phyloP scores from a whole-genome alignment of 2,113 vertebrate species.

The Microtus pennsylvanicus region DNA sequence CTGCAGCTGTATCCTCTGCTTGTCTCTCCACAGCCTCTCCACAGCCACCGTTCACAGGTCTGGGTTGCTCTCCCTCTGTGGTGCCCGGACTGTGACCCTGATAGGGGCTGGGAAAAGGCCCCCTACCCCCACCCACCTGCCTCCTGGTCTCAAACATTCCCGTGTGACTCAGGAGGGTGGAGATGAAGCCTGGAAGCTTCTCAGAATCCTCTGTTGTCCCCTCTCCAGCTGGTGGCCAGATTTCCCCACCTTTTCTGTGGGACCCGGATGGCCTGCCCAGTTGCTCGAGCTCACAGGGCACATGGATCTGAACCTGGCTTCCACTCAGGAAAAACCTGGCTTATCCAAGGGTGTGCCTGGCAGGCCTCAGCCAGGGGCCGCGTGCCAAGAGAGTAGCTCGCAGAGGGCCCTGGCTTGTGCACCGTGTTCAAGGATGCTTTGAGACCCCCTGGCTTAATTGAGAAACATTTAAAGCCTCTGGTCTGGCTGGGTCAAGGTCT shows the following conservation, averaged over 20 bases:
- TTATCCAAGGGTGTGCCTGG: conserved; percentile 44
- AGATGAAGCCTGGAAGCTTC: conserved; percentile 40
- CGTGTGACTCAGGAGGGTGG: conserved; percentile 74
- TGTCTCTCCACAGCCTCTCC: not conserved
- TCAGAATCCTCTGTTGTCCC: conserved; percentile 48
- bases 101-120: not conserved
- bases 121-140: conserved; percentile 53
- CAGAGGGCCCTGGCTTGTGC: fast-evolving
- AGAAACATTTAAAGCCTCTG: not conserved
- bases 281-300: not conserved
- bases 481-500: not conserved
- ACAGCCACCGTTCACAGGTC: conserved; percentile 46
- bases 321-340: conserved; percentile 65
- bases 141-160: conserved; percentile 31
- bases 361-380: not conserved
- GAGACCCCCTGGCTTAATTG: not conserved
- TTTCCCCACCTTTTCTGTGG: conserved; percentile 46
- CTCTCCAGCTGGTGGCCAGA: conserved; percentile 16
- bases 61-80: not conserved
- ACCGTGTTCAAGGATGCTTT: not conserved
- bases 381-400: not conserved
- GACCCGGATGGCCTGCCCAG: conserved; percentile 36
- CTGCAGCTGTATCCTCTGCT: conserved; percentile 84
- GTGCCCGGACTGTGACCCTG: conserved; percentile 5
- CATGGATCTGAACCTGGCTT: conserved; percentile 52